These are phyloP conservation scores for Sympetrum striolatum DNA, from an alignment of 2,888 invertebrate species.

Conservation along the genomic window DNA sequence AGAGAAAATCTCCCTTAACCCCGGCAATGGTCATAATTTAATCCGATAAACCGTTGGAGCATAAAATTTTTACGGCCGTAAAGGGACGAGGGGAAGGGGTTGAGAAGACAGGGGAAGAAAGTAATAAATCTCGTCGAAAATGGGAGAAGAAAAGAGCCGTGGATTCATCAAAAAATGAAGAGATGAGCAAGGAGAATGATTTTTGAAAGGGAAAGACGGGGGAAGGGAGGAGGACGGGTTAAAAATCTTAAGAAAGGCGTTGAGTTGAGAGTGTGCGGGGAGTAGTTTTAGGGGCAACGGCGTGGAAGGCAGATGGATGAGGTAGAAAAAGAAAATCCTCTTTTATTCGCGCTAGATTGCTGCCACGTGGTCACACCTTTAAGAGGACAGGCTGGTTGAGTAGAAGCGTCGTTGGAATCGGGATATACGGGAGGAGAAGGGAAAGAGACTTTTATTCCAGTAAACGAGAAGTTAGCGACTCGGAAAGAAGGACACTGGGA, in stretches of 20 bases:
- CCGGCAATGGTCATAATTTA: neutral
- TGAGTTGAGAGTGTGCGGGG: too few relatives aligned
- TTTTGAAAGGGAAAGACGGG: neutral
- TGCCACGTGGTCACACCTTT: neutral
- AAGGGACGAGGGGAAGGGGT: neutral
- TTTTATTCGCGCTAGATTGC: neutral
- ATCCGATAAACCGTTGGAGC: slow-evolving; percentile 1
- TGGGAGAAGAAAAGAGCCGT: slow-evolving; percentile 1
- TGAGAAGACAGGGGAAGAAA: neutral
- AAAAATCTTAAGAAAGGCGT: neutral
- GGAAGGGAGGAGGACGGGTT: neutral
- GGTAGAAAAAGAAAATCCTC: neutral
- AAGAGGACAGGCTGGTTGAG: neutral
- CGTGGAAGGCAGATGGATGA: neutral
- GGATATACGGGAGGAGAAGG: neutral
- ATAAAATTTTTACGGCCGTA: slow-evolving; percentile 5
- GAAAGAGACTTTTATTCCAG: neutral
- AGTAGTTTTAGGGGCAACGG: neutral
- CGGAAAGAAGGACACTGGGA: neutral
- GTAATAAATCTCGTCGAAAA: slow-evolving; percentile 11
- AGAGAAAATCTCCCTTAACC: neutral
- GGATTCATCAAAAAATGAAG: slow-evolving; percentile 12
- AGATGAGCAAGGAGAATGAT: slow-evolving; percentile 8
- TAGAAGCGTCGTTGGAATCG: neutral
- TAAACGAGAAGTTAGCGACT: neutral